Evolutionary conservation across 2,888 invertebrate species (phyloP), one percentile per base, ranked within the genome.

Genomic region (Andrena bicolor): DNA sequence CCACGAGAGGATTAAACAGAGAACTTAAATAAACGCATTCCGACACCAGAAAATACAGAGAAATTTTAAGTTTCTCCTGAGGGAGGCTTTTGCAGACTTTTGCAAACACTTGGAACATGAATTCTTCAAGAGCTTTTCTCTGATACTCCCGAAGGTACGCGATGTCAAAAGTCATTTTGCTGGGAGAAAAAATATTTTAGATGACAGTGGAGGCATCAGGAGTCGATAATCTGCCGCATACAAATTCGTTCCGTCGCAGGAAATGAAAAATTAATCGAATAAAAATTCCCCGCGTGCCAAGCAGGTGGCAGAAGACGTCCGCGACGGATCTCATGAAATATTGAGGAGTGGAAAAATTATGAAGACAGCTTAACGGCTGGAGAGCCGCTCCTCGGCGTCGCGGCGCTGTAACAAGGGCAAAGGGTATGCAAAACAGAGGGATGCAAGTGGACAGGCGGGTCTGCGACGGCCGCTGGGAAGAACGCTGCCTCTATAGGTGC

Each of bases 341-440:
- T 72, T 49, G 48, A 65, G 48, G 30, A 53, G 16, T 16, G 13
- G 6, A 78, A 70, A 79, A 80, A 60, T 80, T 64, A 65, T 16
- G 79, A 49, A 30, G 58, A 49, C 23, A 20, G 48, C 61, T 76
- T 32, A 64, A 26, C 53, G 48, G n/a, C 16, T n/a, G 23, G 26
- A 51, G 53, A 76, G 48, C 1, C 41, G 53, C 20, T 61, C 49
- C 41, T 7, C 5, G n/a, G 71, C 28, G 49, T 28, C 4, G 23
- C 23, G 23, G 20, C 23, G n/a, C 58, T 16, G 53, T 20, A 35
- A 77, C 41, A 8, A 30, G 76, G 58, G 49, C 35, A n/a, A 70
- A 41, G 64, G 41, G 58, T 80, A 80, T 78, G 79, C 65, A 78
- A 78, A 80, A 53, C 51, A 41, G 79, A 13, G 26, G 28, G 49